Evolutionary conservation across 1,140 invertebrate species (phyloP).

Genomic region (Xylocopa sonorina): DNA sequence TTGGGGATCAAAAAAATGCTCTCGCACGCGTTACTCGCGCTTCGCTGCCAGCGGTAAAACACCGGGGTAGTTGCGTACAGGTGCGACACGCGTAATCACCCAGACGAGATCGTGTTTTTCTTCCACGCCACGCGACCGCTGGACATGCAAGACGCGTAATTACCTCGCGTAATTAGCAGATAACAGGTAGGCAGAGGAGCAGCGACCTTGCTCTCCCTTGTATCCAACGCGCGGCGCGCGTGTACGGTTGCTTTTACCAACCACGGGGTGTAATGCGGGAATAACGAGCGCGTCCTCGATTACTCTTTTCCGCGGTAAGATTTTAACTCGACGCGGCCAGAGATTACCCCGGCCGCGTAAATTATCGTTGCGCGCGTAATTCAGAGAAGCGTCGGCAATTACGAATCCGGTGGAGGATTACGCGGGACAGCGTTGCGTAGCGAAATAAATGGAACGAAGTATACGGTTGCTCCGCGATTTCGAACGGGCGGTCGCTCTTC

Average conservation of each 20-base stretch:
- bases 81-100: conserved; percentile 49
- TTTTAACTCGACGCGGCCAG: not conserved
- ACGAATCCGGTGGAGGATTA: too few relatives aligned
- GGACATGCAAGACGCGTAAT: conserved; percentile 61
- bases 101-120: conserved; percentile 50
- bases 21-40: not conserved
- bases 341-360: too few relatives aligned
- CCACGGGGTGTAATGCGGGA: conserved; percentile 10
- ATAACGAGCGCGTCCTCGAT: conserved; percentile 6
- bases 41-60: conserved; percentile 31
- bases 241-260: too few relatives aligned
- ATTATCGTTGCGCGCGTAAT: not conserved
- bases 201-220: conserved; percentile 14
- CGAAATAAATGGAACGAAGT: too few relatives aligned
- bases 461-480: too few relatives aligned
- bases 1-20: not conserved
- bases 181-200: conserved; percentile 50
- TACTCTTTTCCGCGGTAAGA: not conserved
- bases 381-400: not conserved
- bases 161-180: conserved; percentile 60
- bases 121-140: conserved; percentile 38
- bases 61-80: not conserved
- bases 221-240: conserved; percentile 8
- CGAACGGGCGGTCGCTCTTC: too few relatives aligned
- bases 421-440: too few relatives aligned